These are phyloP conservation scores for Mola mola DNA, from an alignment of 2,113 vertebrate genomes.

Conservation along the genomic window DNA sequence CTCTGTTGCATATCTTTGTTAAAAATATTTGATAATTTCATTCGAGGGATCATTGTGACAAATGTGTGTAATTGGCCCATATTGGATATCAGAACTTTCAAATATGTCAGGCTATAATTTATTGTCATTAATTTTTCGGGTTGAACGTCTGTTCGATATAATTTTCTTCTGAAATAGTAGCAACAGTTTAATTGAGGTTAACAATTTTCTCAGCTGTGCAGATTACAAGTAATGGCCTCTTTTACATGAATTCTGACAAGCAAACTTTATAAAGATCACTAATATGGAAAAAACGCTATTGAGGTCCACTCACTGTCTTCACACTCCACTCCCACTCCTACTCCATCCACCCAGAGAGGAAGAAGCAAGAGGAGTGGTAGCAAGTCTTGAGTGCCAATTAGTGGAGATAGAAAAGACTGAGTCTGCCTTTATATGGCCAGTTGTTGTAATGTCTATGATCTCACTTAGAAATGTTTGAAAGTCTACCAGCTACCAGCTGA, in stretches of 20 bases:
- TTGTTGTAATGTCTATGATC: conserved; percentile 44
- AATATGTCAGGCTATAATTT: too few species aligned
- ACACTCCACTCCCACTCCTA: conserved; percentile 6
- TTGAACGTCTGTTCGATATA: too few species aligned
- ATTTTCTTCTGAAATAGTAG: too few species aligned
- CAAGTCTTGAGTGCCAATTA: conserved; percentile 23
- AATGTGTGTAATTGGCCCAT: too few species aligned
- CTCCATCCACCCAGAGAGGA: conserved; percentile 8
- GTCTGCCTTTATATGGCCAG: conserved; percentile 64
- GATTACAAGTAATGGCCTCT: conserved; percentile 8
- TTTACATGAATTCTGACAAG: conserved; percentile 12
- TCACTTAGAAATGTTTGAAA: conserved; percentile 32
- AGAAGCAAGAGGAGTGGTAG: conserved; percentile 17
- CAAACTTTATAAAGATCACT: conserved; percentile 1
- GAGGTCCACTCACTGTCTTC: conserved; percentile 15
- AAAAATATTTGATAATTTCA: too few species aligned
- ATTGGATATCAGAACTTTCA: too few species aligned
- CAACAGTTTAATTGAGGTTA: too few species aligned
- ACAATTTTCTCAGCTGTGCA: background rate
- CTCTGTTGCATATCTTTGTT: too few species aligned
- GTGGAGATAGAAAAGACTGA: conserved; percentile 33
- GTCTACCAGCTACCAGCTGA: conserved; percentile 18
- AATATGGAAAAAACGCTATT: conserved; percentile 3
- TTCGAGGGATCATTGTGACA: too few species aligned
- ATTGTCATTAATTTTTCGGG: too few species aligned